These are phyloP conservation scores for Acrossocheilus fasciatus DNA, from an alignment of 2,797 vertebrate genomes.

Conservation along the genomic window DNA sequence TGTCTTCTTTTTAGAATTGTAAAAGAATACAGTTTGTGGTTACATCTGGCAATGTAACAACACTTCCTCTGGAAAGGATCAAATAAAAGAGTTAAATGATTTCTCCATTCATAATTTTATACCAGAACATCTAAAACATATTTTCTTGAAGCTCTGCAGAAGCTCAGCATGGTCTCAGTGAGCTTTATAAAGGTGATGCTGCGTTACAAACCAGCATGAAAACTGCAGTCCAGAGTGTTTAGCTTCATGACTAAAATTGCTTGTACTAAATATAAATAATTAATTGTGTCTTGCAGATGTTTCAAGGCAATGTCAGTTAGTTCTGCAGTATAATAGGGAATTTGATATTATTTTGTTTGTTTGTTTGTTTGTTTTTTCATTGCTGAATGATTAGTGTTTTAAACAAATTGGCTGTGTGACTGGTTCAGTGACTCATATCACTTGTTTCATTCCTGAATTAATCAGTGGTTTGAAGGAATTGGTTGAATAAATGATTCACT, in stretches of 20 bases:
- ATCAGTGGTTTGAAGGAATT: neutral
- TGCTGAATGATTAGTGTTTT: neutral
- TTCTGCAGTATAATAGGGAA: no score
- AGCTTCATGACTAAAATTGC: neutral
- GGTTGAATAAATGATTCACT: neutral
- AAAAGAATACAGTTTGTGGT: neutral
- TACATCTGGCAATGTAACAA: neutral
- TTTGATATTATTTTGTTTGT: no score
- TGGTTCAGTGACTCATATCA: neutral
- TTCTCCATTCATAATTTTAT: neutral
- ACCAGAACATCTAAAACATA: neutral
- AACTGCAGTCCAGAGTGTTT: neutral
- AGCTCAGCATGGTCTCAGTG: neutral
- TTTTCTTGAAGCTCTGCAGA: neutral
- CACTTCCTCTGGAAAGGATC: slow-evolving; percentile 17
- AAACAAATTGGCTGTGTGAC: neutral
- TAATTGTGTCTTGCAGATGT: neutral
- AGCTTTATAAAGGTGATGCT: neutral
- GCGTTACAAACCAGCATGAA: neutral
- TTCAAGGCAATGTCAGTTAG: neutral
- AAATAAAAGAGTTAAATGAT: neutral
- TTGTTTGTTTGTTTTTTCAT: no score
- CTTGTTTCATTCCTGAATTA: no score
- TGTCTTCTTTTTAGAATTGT: neutral
- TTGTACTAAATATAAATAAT: neutral